A percentile compares a stretch with the other conserved stretches of the same genome.
These are phyloP conservation scores for Sinotaia quadrata DNA, from an alignment of 2,888 invertebrate species.

Conservation along the genomic window DNA sequence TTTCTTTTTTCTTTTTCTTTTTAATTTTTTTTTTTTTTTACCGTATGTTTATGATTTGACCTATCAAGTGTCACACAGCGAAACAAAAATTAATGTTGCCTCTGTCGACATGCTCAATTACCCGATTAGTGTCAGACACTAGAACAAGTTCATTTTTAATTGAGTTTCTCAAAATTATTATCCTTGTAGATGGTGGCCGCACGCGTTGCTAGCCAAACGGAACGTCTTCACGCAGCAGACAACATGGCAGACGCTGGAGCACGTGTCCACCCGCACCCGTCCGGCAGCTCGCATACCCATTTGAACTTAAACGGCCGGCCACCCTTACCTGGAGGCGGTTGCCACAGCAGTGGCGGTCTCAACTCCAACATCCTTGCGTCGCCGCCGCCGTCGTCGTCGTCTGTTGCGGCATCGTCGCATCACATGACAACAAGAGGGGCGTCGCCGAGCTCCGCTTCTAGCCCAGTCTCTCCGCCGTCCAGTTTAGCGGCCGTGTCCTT, in stretches of 20 bases:
- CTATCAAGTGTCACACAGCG: too few relatives aligned
- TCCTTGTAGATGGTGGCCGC: slow-evolving; percentile 20
- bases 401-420: slow-evolving; percentile 10
- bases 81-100: too few relatives aligned
- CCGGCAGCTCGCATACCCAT: slow-evolving; percentile 5
- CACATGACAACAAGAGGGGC: slow-evolving; percentile 28
- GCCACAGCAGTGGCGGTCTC: slow-evolving; percentile 19
- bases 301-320: too few relatives aligned
- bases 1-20: too few relatives aligned
- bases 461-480: slow-evolving; percentile 49
- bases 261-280: slow-evolving; percentile 3
- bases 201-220: neutral
- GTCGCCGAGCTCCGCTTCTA: slow-evolving; percentile 33
- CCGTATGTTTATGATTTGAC: too few relatives aligned
- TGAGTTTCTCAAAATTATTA: neutral
- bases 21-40: too few relatives aligned
- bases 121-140: too few relatives aligned
- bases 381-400: slow-evolving; percentile 8
- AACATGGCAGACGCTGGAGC: neutral
- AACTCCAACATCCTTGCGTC: slow-evolving; percentile 15
- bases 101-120: too few relatives aligned
- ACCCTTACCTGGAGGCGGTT: neutral
- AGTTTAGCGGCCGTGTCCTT: slow-evolving; percentile 60
- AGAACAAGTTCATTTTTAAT: too few relatives aligned
- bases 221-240: neutral